phyloP scores from a whole-genome alignment of 2,888 invertebrate species.

The Lasioglossum oenotherae region DNA sequence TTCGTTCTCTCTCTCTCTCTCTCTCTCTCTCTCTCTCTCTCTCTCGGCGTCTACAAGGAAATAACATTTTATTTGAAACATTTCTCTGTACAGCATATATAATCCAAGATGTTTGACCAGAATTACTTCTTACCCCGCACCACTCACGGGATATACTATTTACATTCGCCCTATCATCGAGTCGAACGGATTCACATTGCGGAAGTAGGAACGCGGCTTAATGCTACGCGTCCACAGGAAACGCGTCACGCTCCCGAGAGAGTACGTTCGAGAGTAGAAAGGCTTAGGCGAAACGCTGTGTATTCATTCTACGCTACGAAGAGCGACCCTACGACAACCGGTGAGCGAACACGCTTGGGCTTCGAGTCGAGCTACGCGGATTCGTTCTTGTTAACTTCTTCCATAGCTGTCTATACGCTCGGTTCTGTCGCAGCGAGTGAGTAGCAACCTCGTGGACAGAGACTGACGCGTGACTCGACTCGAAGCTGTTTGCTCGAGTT shows the following conservation, averaged over 20 bases:
- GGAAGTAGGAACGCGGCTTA: conserved; percentile 21
- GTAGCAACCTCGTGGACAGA: neutral
- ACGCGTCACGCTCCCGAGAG: neutral
- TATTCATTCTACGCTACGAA: neutral
- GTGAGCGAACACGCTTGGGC: neutral
- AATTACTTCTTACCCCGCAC: conserved; percentile 4
- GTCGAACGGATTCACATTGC: neutral
- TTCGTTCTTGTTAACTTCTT: neutral
- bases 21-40: neutral
- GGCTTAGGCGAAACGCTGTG: neutral
- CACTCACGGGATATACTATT: conserved; percentile 19
- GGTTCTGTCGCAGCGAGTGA: neutral
- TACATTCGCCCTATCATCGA: conserved; percentile 12
- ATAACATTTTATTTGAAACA: conserved; percentile 23
- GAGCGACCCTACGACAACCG: neutral
- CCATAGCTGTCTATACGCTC: neutral
- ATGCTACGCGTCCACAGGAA: conserved; percentile 20
- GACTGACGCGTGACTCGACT: neutral
- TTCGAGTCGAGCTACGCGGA: neutral
- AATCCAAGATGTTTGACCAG: conserved; percentile 23
- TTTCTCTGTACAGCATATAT: conserved; percentile 23
- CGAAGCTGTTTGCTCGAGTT: neutral
- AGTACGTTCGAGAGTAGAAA: neutral
- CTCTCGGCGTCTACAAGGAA: conserved; percentile 12
- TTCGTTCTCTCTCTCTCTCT: neutral